phyloP scores from a whole-genome alignment of 2,888 invertebrate genomes.

The Hypolimnas misippus region DNA sequence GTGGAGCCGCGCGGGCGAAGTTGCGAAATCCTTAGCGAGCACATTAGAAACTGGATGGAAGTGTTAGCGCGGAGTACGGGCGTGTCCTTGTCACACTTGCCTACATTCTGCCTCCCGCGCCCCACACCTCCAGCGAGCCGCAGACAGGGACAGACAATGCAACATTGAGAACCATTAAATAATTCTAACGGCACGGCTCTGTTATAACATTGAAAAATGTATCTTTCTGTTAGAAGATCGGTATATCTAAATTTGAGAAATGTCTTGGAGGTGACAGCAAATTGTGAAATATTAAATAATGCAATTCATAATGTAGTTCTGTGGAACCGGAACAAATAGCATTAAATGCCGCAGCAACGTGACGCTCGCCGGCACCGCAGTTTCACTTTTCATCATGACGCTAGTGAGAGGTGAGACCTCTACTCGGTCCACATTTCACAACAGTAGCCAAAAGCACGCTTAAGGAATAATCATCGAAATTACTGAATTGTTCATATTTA shows the following conservation, averaged over 20 bases:
- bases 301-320: conserved; percentile 53
- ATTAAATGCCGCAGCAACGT: conserved; percentile 69
- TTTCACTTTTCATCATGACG: conserved; percentile 81
- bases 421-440: conserved; percentile 78
- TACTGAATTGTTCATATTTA: too few relatives aligned
- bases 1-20: conserved; percentile 63
- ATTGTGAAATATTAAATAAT: conserved; percentile 32
- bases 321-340: conserved; percentile 76
- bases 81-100: conserved; percentile 84
- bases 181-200: conserved; percentile 51
- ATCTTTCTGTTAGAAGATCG: background rate
- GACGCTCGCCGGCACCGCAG: conserved; percentile 71
- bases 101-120: conserved; percentile 78
- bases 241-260: background rate
- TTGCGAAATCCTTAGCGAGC: conserved; percentile 79
- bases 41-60: conserved; percentile 84
- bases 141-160: conserved; percentile 76
- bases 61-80: conserved; percentile 81
- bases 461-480: conserved; percentile 33
- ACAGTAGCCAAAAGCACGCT: conserved; percentile 66
- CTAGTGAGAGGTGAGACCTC: conserved; percentile 77
- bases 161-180: conserved; percentile 70
- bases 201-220: conserved; percentile 8
- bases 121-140: conserved; percentile 63
- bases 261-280: background rate